Evolutionary conservation across 1,140 invertebrate species (phyloP).

Genomic region (Heterodera schachtii): DNA sequence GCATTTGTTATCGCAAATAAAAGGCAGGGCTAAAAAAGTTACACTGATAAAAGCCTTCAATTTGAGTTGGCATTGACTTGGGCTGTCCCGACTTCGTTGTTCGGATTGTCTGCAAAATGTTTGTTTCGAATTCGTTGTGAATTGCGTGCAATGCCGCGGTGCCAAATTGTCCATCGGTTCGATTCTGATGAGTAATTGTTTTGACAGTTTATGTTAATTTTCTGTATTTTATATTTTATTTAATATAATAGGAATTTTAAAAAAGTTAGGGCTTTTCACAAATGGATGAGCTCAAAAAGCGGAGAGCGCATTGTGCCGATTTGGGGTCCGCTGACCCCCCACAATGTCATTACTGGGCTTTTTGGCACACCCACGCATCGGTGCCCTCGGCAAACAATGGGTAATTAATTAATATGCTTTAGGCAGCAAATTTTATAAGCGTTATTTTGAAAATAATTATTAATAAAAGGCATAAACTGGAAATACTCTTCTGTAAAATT

Average conservation of each 20-base stretch:
- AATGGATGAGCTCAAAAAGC: constrained; percentile 5
- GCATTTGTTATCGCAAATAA: not conserved
- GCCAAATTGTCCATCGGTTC: constrained; percentile 25
- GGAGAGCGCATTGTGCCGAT: constrained; percentile 3
- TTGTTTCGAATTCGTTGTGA: constrained; percentile 27
- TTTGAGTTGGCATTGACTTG: constrained; percentile 12
- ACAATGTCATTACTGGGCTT: constrained; percentile 12
- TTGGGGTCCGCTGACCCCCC: not conserved
- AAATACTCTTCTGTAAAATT: constrained; percentile 40
- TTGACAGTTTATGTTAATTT: too few relatives aligned
- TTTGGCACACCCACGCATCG: not conserved
- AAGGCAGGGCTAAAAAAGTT: not conserved
- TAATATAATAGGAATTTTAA: not conserved
- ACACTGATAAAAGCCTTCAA: not conserved
- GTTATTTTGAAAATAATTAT: not conserved
- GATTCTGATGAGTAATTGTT: not conserved
- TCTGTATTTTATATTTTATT: too few relatives aligned
- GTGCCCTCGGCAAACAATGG: not conserved
- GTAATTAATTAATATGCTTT: constrained; percentile 5
- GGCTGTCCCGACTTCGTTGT: constrained; percentile 12
- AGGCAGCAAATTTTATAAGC: not conserved
- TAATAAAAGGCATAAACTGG: not conserved
- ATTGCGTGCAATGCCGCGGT: constrained; percentile 12
- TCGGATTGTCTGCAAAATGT: constrained; percentile 17
- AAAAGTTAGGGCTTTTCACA: not conserved